Percentiles rank a stretch among this genome's conserved stretches.
Conservation (phyloP, 2,888 invertebrate species). For the Bembecia ichneumoniformis region DNA sequence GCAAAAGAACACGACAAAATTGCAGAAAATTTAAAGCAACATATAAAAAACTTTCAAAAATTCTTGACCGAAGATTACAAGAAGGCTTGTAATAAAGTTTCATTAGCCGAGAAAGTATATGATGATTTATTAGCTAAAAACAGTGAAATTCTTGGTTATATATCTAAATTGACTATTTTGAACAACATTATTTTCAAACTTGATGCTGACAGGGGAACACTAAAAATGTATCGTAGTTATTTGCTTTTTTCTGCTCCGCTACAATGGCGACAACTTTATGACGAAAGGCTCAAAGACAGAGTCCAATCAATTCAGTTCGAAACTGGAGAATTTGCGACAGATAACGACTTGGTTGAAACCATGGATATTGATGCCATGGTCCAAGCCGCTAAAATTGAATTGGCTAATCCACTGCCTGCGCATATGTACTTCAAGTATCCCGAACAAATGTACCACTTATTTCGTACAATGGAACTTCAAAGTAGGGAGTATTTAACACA, state of each 20-base stretch:
- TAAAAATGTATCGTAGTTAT: conserved; percentile 55
- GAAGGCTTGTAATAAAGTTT: conserved; percentile 45
- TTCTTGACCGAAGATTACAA: conserved; percentile 64
- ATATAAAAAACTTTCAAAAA: conserved; percentile 56
- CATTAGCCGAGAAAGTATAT: conserved; percentile 44
- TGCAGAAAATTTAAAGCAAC: conserved; percentile 39
- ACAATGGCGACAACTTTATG: conserved; percentile 51
- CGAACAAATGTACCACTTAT: conserved; percentile 52
- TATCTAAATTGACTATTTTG: conserved; percentile 40
- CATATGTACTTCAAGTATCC: conserved; percentile 43
- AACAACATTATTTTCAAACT: conserved; percentile 58
- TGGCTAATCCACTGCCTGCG: conserved; percentile 38
- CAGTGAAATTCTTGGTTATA: conserved; percentile 44
- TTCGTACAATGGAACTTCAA: conserved; percentile 59
- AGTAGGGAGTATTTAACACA: conserved; percentile 60
- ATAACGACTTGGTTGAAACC: conserved; percentile 52
- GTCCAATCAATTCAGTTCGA: conserved; percentile 54
- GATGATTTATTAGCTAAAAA: conserved; percentile 41
- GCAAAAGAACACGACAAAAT: conserved; percentile 37
- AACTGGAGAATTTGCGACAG: conserved; percentile 45
- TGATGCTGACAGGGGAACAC: conserved; percentile 48
- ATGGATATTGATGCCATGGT: conserved; percentile 56
- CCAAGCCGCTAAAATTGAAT: conserved; percentile 45
- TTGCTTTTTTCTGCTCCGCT: conserved; percentile 57
- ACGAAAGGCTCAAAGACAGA: conserved; percentile 43